Conservation (phyloP, 1,140 invertebrate species). For the Paraescarpia echinospica region DNA sequence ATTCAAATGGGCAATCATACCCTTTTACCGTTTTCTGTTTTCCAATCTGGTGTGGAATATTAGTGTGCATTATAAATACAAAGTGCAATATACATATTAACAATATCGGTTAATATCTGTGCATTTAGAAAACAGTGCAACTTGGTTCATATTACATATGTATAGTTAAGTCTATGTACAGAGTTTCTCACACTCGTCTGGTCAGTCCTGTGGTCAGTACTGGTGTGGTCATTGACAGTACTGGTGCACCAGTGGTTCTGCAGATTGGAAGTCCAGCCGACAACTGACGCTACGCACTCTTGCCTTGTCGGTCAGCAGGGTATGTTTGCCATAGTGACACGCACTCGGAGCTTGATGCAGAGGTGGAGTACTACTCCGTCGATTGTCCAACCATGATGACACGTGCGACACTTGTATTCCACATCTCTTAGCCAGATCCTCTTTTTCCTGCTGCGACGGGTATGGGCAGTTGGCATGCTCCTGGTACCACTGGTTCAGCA, state of each 20-base stretch:
- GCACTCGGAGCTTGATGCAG: not conserved
- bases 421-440: not conserved
- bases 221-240: not conserved
- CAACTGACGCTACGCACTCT: not conserved
- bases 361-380: not conserved
- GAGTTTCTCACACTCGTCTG: not conserved
- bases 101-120: not conserved
- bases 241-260: not conserved
- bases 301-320: not conserved
- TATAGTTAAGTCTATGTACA: not conserved
- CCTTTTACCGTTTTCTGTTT: not conserved
- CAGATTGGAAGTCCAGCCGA: not conserved
- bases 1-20: not conserved
- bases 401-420: not conserved
- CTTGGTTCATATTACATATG: not conserved
- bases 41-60: not conserved
- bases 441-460: slow-evolving; percentile 3
- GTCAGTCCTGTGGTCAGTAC: not conserved
- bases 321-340: not conserved
- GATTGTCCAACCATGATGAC: not conserved
- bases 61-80: slow-evolving; percentile 6
- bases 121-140: not conserved
- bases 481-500: slow-evolving; percentile 9
- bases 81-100: not conserved
- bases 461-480: not conserved